A percentile compares a stretch with the other conserved stretches of the same genome.
Conservation (phyloP, 2,797 vertebrate genomes). For the Staurois parvus region DNA sequence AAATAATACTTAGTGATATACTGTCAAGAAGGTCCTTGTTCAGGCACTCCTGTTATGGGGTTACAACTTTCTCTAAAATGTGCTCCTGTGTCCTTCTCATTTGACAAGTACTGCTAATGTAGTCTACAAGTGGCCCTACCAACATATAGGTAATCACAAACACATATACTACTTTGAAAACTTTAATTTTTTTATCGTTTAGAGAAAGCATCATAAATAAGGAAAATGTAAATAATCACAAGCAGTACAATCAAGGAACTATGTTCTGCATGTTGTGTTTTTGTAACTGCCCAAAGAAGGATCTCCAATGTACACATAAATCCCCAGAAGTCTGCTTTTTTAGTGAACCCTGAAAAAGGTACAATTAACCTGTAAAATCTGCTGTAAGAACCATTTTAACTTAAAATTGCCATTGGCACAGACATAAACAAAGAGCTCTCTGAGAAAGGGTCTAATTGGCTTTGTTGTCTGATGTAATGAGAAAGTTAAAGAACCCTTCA, state of each 20-base stretch:
- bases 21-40: too few relatives aligned
- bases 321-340: slow-evolving; percentile 30
- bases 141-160: too few relatives aligned
- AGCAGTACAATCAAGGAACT: neutral
- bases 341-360: slow-evolving; percentile 40
- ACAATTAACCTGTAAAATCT: slow-evolving; percentile 53
- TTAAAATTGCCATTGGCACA: slow-evolving; percentile 38
- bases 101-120: too few relatives aligned
- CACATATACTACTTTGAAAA: too few relatives aligned
- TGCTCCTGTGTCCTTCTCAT: too few relatives aligned
- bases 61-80: too few relatives aligned
- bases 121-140: too few relatives aligned
- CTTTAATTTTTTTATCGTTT: neutral
- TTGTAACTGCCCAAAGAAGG: neutral
- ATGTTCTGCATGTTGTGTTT: neutral
- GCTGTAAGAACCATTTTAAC: slow-evolving; percentile 22
- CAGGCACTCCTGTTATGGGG: too few relatives aligned
- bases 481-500: slow-evolving; percentile 34
- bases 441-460: slow-evolving; percentile 41
- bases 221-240: too few relatives aligned
- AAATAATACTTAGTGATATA: too few relatives aligned
- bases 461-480: slow-evolving; percentile 47
- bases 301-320: slow-evolving; percentile 16
- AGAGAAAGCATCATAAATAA: neutral
- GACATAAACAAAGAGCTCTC: slow-evolving; percentile 46